Evolutionary conservation across 1,140 invertebrate genomes (phyloP).

Genomic region (Panulirus ornatus): DNA sequence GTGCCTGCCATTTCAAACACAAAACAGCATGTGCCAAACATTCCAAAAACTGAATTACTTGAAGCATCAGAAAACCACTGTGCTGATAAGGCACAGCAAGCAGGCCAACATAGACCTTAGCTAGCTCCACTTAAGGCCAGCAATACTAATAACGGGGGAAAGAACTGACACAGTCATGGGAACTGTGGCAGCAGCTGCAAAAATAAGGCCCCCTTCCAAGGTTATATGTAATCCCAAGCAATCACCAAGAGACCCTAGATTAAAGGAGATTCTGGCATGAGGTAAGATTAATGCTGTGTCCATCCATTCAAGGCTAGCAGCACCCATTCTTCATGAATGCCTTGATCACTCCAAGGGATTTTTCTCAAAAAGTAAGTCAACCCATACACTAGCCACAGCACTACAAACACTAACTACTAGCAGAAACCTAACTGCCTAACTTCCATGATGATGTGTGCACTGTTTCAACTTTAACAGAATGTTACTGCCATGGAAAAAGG

Average conservation of each 20-base stretch:
- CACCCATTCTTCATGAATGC: constrained; percentile 78
- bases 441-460: neutral
- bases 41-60: constrained; percentile 80
- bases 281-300: constrained; percentile 81
- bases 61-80: constrained; percentile 79
- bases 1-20: constrained; percentile 80
- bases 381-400: constrained; percentile 80
- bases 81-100: constrained; percentile 79
- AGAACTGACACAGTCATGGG: constrained; percentile 79
- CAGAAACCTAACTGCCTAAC: constrained; percentile 45
- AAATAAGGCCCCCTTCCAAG: constrained; percentile 78
- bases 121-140: constrained; percentile 80
- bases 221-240: constrained; percentile 79
- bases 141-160: constrained; percentile 78
- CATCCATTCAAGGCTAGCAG: constrained; percentile 79
- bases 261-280: constrained; percentile 80
- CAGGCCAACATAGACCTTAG: constrained; percentile 81
- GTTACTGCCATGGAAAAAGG: neutral
- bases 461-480: neutral
- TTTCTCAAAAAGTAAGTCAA: constrained; percentile 79
- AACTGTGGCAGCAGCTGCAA: constrained; percentile 80
- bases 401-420: constrained; percentile 77
- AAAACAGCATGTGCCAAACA: constrained; percentile 81
- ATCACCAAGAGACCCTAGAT: constrained; percentile 79
- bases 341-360: constrained; percentile 80